These are phyloP conservation scores for Copidosoma floridanum DNA, from an alignment of 1,140 invertebrate species.

Conservation along the genomic window DNA sequence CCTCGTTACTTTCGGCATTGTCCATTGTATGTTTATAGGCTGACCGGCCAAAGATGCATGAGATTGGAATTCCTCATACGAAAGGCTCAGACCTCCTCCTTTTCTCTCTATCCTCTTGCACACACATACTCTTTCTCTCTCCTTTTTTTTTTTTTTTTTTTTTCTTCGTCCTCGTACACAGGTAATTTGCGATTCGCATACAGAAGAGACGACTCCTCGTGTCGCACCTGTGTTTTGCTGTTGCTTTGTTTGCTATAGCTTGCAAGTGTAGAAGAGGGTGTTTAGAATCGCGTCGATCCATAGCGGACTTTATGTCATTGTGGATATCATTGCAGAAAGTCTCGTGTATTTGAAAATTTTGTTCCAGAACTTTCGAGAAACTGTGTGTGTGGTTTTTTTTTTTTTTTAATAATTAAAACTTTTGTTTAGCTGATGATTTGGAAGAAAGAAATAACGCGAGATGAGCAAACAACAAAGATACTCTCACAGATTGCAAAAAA, in stretches of 20 bases:
- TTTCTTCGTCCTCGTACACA: neutral
- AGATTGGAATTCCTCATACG: conserved; percentile 24
- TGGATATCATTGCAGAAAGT: no score
- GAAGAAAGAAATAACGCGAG: neutral
- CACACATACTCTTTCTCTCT: neutral
- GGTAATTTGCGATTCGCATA: conserved; percentile 20
- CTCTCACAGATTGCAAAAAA: no score
- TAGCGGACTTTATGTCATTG: no score
- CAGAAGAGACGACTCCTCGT: neutral
- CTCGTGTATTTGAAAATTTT: no score
- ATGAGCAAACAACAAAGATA: no score
- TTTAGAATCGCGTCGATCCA: neutral
- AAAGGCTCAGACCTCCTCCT: neutral
- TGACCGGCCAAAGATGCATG: conserved; percentile 34
- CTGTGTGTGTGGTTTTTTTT: no score
- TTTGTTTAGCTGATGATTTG: no score
- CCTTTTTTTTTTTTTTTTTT: neutral
- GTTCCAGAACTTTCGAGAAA: no score
- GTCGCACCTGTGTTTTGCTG: neutral
- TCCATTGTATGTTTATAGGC: conserved; percentile 46
- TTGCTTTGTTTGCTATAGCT: no score
- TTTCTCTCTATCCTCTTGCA: neutral
- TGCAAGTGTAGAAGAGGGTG: no score
- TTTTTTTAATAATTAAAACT: no score
- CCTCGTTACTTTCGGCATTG: conserved; percentile 36